Base-by-base conservation (phyloP, 2,888 invertebrate species). In the Lutraria lutraria region DNA sequence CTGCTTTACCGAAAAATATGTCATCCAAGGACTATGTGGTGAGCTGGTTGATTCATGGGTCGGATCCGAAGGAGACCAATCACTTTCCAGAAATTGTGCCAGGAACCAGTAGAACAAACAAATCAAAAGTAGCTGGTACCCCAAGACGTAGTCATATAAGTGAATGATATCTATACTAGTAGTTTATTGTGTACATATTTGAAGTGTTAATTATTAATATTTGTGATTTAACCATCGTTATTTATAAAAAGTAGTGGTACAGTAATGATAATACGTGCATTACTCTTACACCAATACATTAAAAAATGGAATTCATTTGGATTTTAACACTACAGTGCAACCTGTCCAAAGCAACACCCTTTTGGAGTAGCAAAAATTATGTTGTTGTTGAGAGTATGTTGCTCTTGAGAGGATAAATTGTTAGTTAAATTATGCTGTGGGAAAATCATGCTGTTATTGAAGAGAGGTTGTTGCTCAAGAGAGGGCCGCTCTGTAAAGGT, bases 21-120 rank as follows among this genome's bases (percentile, higher is more conserved):
- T 90, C 93, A 13, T 94, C 94, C 2, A 93, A 93, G 85, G 94
- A 94, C 54, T 94, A 93, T 88, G 93, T 94, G 0, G 93, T 94
- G 94, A 91, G 93, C 4, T 94, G 94, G 94, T 87, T 94, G 8
- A 90, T 93, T n/a, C 93, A 94, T 84, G 94, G 94, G 0, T 94
- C 94, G 13, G 93, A 90, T 68, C 94, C 94, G 16, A 76, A 82
- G n/a, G 92, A 91, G 3, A 87, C 92, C 10, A 93, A 93, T 29
- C 94, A 94, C 80, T 94, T 94, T 86, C 94, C 94, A 3, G 94
- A 93, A 43, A 92, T 94, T 79, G 86, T 93, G 81, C 87, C 89
- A 29, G 87, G 53, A 52, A n/a, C 43, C 34, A 63, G 52, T 16
- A 52, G 79, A 68, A 52, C 88, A 54, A 43, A 43, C 43, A 85